Percentiles rank a stretch among this genome's conserved stretches.
Evolutionary conservation across 2,888 invertebrate genomes (phyloP).

Genomic region (Pantelozetes paolii): DNA sequence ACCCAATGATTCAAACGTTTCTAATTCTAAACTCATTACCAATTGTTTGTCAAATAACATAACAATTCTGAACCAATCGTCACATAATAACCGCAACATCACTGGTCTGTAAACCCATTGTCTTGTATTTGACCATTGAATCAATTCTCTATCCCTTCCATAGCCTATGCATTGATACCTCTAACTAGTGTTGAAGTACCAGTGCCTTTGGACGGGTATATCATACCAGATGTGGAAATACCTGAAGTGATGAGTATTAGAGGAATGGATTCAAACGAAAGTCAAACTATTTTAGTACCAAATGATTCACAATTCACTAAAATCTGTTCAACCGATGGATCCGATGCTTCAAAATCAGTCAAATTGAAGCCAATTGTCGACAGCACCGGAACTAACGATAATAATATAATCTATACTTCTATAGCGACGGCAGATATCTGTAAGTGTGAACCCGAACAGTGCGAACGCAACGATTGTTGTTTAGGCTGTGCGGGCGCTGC

Average conservation of each 20-base stretch:
- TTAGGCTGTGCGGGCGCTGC: conserved; percentile 46
- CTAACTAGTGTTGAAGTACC: background rate
- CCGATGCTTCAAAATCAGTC: conserved; percentile 3
- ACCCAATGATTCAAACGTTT: background rate
- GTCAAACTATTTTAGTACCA: background rate
- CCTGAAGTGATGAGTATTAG: conserved; percentile 7
- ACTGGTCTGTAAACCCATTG: background rate
- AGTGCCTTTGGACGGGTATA: conserved; percentile 8
- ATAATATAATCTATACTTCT: conserved; percentile 45
- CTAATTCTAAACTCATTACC: background rate
- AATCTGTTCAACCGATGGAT: conserved; percentile 1
- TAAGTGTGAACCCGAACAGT: conserved; percentile 46
- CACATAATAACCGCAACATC: background rate
- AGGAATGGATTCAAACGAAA: background rate
- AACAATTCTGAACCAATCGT: background rate
- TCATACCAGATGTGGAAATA: background rate
- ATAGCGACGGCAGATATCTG: conserved; percentile 46
- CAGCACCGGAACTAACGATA: background rate
- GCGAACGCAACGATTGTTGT: conserved; percentile 46
- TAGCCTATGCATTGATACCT: conserved; percentile 17
- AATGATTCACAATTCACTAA: background rate
- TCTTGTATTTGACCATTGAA: too few relatives aligned
- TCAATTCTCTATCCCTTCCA: background rate
- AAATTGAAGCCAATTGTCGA: background rate
- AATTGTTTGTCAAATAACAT: background rate